These are phyloP conservation scores for Urosaurus nigricauda DNA, from an alignment of 2,797 vertebrate species.

Conservation along the genomic window DNA sequence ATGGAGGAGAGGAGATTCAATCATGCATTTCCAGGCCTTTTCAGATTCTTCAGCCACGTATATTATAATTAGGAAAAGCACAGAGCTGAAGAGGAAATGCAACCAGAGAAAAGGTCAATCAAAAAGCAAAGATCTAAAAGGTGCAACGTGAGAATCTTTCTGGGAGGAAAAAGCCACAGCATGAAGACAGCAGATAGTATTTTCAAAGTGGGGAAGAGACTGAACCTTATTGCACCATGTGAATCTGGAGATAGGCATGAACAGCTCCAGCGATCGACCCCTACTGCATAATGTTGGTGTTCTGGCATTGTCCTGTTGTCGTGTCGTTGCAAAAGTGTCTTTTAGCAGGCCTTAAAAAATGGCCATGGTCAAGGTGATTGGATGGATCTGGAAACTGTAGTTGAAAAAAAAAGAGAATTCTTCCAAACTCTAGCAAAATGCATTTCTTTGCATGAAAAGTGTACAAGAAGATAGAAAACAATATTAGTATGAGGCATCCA, in stretches of 20 bases:
- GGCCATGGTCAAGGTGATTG: no score
- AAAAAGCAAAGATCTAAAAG: slow-evolving; percentile 73
- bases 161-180: slow-evolving; percentile 50
- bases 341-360: background rate
- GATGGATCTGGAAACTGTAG: no score
- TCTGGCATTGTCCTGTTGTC: no score
- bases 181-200: slow-evolving; percentile 22
- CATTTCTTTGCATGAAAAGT: background rate
- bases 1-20: background rate
- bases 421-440: slow-evolving; percentile 1
- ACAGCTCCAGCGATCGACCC: no score
- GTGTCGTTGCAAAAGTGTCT: no score
- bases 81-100: slow-evolving; percentile 66
- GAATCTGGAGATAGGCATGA: no score
- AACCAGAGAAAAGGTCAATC: slow-evolving; percentile 66
- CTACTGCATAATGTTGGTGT: no score
- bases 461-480: background rate
- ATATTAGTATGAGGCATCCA: no score
- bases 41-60: slow-evolving; percentile 69
- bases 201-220: background rate
- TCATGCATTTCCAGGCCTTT: slow-evolving; percentile 69
- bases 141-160: slow-evolving; percentile 66
- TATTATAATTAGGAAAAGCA: slow-evolving; percentile 71
- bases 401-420: no score
- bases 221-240: no score